Percentiles rank a stretch among this genome's conserved stretches.
These are phyloP conservation scores for Cephalopholis sonnerati DNA, from an alignment of 2,113 vertebrate genomes.

Conservation along the genomic window DNA sequence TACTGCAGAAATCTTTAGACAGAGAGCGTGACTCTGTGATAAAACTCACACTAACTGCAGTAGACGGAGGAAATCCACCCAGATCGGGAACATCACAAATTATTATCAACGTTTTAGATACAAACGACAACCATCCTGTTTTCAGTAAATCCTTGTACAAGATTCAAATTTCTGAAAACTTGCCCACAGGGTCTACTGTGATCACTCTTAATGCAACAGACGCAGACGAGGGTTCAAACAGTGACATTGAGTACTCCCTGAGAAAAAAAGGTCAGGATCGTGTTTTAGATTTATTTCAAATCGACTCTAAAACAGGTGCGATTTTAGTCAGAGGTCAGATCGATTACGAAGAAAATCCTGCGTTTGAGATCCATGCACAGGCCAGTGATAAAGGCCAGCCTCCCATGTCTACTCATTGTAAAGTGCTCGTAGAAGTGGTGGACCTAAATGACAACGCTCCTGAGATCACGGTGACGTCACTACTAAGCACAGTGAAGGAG, in stretches of 20 bases:
- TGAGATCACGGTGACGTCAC: slow-evolving; percentile 74
- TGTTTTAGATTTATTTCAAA: background rate
- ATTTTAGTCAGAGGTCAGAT: slow-evolving; percentile 10
- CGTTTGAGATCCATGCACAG: slow-evolving; percentile 20
- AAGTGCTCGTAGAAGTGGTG: slow-evolving; percentile 81
- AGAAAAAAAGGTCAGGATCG: slow-evolving; percentile 8
- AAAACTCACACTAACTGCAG: slow-evolving; percentile 30
- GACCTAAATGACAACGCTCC: slow-evolving; percentile 87
- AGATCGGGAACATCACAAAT: slow-evolving; percentile 21
- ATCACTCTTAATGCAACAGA: slow-evolving; percentile 21
- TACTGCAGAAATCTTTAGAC: slow-evolving; percentile 23
- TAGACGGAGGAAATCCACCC: slow-evolving; percentile 28
- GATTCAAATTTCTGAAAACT: background rate
- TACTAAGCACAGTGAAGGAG: slow-evolving; percentile 61
- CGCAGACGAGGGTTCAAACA: slow-evolving; percentile 22
- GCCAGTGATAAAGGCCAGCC: slow-evolving; percentile 15
- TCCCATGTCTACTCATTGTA: slow-evolving; percentile 76
- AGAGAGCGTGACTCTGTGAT: slow-evolving; percentile 12
- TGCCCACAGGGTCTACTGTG: background rate
- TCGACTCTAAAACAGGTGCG: slow-evolving; percentile 9
- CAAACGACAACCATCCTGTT: background rate
- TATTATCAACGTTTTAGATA: slow-evolving; percentile 6
- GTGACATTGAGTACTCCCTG: slow-evolving; percentile 6
- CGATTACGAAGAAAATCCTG: slow-evolving; percentile 6
- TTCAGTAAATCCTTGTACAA: slow-evolving; percentile 32